A percentile compares a stretch with the other conserved stretches of the same genome.
Conservation (phyloP, 1,140 invertebrate genomes). For the Drosophila albomicans region DNA sequence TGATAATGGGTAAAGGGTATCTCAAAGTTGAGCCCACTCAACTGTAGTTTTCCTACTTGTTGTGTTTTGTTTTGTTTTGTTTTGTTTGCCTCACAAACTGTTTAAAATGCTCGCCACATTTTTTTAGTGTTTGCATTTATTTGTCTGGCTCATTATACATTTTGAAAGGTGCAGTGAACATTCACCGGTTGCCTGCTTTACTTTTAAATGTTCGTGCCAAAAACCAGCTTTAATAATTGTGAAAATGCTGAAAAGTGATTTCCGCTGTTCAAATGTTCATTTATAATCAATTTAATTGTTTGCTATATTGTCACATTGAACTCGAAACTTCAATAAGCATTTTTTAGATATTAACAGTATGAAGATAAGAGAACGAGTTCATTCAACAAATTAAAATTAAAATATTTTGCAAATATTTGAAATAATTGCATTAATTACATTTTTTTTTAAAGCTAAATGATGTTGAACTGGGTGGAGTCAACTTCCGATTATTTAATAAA, state of each 20-base stretch:
- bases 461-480: no score
- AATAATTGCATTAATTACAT: no score
- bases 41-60: no score
- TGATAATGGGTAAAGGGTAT: no score
- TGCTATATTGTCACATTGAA: neutral
- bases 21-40: no score
- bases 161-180: neutral
- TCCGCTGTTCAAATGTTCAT: slow-evolving; percentile 13
- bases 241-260: slow-evolving; percentile 19
- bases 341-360: no score
- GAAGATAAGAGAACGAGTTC: no score
- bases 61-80: neutral
- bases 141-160: slow-evolving; percentile 28
- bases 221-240: slow-evolving; percentile 25
- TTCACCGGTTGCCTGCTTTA: neutral
- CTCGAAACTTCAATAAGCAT: no score
- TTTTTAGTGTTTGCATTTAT: slow-evolving; percentile 1
- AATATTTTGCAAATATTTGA: no score
- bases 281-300: slow-evolving; percentile 5
- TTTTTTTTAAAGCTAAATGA: no score
- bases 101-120: slow-evolving; percentile 41
- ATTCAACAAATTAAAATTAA: no score
- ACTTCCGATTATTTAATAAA: no score
- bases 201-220: slow-evolving; percentile 2
- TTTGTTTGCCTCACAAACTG: slow-evolving; percentile 35